Percentiles rank a stretch among this genome's conserved stretches.
Conservation (phyloP, 2,113 vertebrate species). For the Platysteira castanea region DNA sequence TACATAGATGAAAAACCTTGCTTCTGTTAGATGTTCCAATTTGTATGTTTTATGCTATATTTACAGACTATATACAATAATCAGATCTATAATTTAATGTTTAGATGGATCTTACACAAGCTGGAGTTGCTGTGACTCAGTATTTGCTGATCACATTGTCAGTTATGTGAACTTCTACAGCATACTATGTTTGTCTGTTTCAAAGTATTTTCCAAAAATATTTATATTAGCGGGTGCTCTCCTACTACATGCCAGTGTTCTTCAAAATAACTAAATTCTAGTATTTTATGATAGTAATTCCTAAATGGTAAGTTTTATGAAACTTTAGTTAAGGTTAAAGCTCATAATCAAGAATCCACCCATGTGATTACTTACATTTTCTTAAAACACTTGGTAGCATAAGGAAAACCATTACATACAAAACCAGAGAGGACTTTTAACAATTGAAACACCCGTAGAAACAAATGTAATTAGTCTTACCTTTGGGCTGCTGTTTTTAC, state of each 20-base stretch:
- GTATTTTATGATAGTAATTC: neutral
- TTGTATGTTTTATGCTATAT: neutral
- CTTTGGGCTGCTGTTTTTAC: slow-evolving; percentile 87
- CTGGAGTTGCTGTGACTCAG: neutral
- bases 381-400: neutral
- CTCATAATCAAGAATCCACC: neutral
- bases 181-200: neutral
- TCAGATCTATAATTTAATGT: neutral
- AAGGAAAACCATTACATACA: neutral
- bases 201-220: neutral
- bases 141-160: neutral
- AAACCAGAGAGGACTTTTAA: neutral
- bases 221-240: neutral
- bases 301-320: neutral
- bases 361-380: neutral
- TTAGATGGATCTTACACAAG: neutral
- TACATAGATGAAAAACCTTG: neutral
- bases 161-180: neutral
- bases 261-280: neutral
- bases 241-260: neutral
- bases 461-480: slow-evolving; percentile 61
- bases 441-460: neutral
- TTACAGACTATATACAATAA: neutral
- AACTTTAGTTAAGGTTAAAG: neutral
- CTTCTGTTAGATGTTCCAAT: neutral